Evolutionary conservation across 2,797 vertebrate species (phyloP).

Genomic region (Mormyrus proboscirostris): DNA sequence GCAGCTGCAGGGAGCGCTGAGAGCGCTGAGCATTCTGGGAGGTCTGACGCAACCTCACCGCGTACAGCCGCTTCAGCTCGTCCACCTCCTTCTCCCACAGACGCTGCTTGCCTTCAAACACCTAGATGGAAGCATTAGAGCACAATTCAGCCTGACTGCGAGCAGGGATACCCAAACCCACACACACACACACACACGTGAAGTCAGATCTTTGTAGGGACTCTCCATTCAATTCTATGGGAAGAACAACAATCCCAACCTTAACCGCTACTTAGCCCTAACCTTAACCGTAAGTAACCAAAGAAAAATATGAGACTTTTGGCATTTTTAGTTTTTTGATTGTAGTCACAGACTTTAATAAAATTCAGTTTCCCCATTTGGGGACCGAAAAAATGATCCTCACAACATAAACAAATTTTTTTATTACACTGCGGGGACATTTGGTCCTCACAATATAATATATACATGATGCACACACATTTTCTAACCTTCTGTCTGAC

Average conservation of each 20-base stretch:
- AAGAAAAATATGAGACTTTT: neutral
- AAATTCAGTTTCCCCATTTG: neutral
- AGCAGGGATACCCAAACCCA: neutral
- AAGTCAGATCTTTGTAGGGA: neutral
- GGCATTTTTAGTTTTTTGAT: neutral
- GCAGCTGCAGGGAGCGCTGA: conserved; percentile 81
- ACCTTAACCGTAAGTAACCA: neutral
- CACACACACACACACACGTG: neutral
- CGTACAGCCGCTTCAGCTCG: conserved; percentile 86
- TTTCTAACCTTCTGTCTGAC: neutral
- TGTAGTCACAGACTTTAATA: neutral
- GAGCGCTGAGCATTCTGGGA: conserved; percentile 89
- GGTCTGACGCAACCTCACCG: conserved; percentile 82
- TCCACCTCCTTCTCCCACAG: conserved; percentile 88
- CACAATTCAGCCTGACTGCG: neutral
- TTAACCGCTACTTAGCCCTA: neutral
- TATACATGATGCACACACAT: neutral
- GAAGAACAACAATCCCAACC: neutral
- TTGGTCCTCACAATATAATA: neutral
- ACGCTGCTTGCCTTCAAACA: conserved; percentile 88
- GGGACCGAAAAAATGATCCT: neutral
- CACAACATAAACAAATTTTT: neutral
- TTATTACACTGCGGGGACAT: neutral
- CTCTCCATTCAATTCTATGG: neutral
- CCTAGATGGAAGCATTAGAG: conserved; percentile 53